phyloP scores from a whole-genome alignment of 2,888 invertebrate genomes.

The Corythucha ciliata region DNA sequence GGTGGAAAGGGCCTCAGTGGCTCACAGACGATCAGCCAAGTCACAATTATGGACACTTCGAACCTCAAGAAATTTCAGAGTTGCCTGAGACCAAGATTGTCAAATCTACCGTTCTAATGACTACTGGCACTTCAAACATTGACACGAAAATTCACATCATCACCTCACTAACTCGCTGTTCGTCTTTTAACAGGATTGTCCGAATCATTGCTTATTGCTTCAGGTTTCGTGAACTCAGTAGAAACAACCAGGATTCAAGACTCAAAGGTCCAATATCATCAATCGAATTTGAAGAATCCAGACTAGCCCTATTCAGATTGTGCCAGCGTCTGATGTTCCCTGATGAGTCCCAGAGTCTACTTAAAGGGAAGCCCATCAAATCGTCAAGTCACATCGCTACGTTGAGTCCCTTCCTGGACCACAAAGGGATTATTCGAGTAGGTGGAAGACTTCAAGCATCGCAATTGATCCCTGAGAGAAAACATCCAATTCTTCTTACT shows the following conservation, averaged over 20 bases:
- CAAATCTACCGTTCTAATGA: too few species aligned
- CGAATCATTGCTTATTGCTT: not conserved
- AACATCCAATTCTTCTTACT: not conserved
- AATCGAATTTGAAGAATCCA: not conserved
- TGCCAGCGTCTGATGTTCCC: not conserved
- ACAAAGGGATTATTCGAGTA: not conserved
- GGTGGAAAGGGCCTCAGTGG: constrained; percentile 8
- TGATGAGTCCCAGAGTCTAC: not conserved
- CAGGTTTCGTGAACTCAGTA: not conserved
- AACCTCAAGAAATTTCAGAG: not conserved
- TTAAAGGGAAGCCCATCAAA: not conserved
- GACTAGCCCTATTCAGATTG: not conserved
- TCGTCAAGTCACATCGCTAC: not conserved
- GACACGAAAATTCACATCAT: too few species aligned
- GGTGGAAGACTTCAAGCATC: constrained; percentile 1
- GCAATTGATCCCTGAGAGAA: not conserved
- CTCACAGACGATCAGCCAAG: not conserved
- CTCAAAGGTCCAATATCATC: not conserved
- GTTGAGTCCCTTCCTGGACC: not conserved
- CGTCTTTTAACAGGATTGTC: not conserved
- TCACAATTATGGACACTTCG: not conserved
- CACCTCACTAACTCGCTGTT: too few species aligned
- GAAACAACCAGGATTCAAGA: not conserved
- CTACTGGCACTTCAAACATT: too few species aligned
- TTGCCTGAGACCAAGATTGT: not conserved